Evolutionary conservation across 92 coral and sea anemone genomes (phyloP).

Genomic region (Porites rus): DNA sequence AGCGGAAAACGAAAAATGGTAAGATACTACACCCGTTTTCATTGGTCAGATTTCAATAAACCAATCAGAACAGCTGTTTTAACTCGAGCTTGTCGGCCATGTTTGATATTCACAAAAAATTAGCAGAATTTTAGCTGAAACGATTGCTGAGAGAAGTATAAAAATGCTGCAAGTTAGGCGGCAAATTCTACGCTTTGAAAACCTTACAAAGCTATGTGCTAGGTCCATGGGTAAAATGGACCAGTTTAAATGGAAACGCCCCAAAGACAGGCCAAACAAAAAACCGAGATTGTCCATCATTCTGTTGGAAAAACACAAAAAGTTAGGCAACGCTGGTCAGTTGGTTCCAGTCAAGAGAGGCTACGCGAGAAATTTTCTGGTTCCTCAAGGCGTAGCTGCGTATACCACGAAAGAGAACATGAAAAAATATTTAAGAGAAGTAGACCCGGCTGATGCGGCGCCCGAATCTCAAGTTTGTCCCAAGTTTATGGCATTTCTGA

Average conservation of each 20-base stretch:
- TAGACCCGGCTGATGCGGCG: conserved; percentile 56
- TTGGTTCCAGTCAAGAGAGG: conserved; percentile 93
- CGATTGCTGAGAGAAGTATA: not conserved
- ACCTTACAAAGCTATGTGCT: conserved; percentile 53
- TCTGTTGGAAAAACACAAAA: conserved; percentile 78
- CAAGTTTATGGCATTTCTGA: conserved; percentile 76
- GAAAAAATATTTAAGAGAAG: conserved; percentile 66
- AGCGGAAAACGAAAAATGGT: not conserved
- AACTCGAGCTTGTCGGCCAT: conserved; percentile 18
- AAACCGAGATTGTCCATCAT: conserved; percentile 85
- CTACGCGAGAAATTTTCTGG: conserved; percentile 83
- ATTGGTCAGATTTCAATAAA: conserved; percentile 25
- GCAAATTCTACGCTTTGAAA: conserved; percentile 58
- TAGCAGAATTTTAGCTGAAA: not conserved
- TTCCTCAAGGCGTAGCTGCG: conserved; percentile 88
- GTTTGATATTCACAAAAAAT: not conserved
- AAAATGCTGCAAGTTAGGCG: conserved; percentile 72
- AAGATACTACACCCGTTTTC: conserved; percentile 1
- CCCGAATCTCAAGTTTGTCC: conserved; percentile 75
- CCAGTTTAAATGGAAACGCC: conserved; percentile 85
- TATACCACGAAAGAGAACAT: conserved; percentile 95
- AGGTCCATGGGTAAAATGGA: conserved; percentile 92
- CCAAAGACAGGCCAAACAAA: conserved; percentile 85
- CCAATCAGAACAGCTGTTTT: conserved; percentile 35
- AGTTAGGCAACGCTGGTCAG: conserved; percentile 88